Evolutionary conservation across 92 coral and sea anemone genomes (phyloP).

Genomic region (Parazoanthus atlanticus): DNA sequence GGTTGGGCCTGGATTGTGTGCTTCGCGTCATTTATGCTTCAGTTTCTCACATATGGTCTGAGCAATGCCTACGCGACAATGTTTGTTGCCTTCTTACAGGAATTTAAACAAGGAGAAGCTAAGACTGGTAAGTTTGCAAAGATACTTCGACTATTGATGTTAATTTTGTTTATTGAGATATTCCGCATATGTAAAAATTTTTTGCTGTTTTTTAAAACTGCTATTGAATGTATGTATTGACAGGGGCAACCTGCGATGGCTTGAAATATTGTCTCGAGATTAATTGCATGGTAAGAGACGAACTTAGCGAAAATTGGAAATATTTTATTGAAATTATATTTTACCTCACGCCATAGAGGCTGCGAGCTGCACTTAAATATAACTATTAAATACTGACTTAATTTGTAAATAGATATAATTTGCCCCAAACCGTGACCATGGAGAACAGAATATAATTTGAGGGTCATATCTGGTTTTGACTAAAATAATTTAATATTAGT

Average conservation of each 20-base stretch:
- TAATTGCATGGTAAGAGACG: neutral
- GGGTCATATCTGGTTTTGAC: neutral
- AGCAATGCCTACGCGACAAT: slow-evolving; percentile 35
- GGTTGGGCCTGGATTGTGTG: slow-evolving; percentile 43
- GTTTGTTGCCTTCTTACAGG: slow-evolving; percentile 32
- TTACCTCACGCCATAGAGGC: neutral
- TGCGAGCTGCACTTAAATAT: neutral
- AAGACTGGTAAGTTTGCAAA: slow-evolving; percentile 13
- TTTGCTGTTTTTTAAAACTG: neutral
- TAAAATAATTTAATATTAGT: no score
- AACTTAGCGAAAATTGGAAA: neutral
- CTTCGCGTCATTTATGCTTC: slow-evolving; percentile 27
- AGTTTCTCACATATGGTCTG: slow-evolving; percentile 27
- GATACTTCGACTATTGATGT: neutral
- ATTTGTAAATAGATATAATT: neutral
- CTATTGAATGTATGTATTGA: neutral
- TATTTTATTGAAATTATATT: no score
- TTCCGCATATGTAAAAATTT: neutral
- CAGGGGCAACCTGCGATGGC: neutral
- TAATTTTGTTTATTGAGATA: neutral
- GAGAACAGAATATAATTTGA: neutral
- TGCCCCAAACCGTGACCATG: neutral
- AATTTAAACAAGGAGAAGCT: slow-evolving; percentile 39
- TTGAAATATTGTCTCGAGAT: neutral
- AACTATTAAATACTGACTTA: neutral